Base-by-base conservation (phyloP, 2,888 invertebrate species). In the Philhelius pedissequus region DNA sequence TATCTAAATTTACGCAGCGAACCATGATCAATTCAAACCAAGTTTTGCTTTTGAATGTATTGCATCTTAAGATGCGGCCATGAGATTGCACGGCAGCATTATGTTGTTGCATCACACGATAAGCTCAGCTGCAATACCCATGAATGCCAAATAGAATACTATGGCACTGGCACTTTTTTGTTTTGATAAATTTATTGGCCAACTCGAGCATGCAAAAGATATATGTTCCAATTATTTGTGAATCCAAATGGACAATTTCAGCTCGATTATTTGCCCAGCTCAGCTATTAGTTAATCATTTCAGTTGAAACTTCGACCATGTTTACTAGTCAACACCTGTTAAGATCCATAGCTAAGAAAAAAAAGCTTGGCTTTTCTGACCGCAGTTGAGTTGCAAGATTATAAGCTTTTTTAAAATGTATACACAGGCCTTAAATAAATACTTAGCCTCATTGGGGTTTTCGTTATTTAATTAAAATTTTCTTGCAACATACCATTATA, bases 401-500 rank as follows among this genome's bases (percentile, higher is more conserved):
- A 6, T 2, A 25, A 8, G 35, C 20, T 20, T 20, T 20, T 8
- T 6, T 22, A 22, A 48, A 45, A n/a, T n/a, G n/a, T n/a, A n/a
- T 43, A 35, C 5, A 38, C 18, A 32, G 32, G 48, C 30, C 64
- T 64, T 64, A 48, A 54, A 69, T 60, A 74, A 68, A 69, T 56
- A 75, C 56, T 69, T 75, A 48, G 73, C 60, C 45, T 60, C 50
- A 38, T 40, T 40, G 52, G 18, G 35, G 43, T 54, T 35, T 58
- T 45, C n/a, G 54, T 32, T 83, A 68, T 69, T 83, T 83, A 74
- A 74, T 83, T 73, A 50, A 60, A 52, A 52, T 13, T 52, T n/a
- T 66, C 25, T 52, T 68, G 52, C 68, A 22, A 18, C 64, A 64
- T 32, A 48, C 64, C 43, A 45, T 22, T 48, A n/a, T n/a, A 43